Base-by-base conservation (phyloP, 1,140 invertebrate species). In the Psix sp. region DNA sequence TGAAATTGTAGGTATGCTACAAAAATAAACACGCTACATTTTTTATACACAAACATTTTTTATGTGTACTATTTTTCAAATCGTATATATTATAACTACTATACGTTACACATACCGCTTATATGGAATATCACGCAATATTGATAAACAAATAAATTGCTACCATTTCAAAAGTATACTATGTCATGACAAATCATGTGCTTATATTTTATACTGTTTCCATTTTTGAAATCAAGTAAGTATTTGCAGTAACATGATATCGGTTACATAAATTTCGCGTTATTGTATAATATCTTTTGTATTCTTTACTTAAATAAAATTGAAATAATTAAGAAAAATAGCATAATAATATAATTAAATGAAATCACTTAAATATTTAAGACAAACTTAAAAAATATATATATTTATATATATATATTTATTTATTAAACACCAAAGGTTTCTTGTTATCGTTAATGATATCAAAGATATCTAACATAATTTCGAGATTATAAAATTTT, bases 221-320 rank as follows among this genome's bases (percentile, higher is more conserved):
- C 49, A 24, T 40, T 52, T 52, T 56, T 42, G 26, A 43, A 56
- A 56, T 24, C 17, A 42, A 31, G 51, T 16, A 56, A 33, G 33
- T 42, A 42, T 38, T 24, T 18, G 5, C n/a, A 9, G 51, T 31
- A 43, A 43, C 17, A 21, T 33, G 51, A 42, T 56, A 56, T 33
- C 35, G 14, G 11, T 51, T 38, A 52, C 24, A 52, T 52, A 52
- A 52, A 52, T 40, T 39, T 24, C 16, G n/a, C 1, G 33, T 52
- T 52, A 52, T 17, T 21, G 10, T 17, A 42, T 42, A 29, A 29
- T 21, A 7, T 54, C 36, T 40, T 20, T 24, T 15, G 17, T 15
- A 24, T 29, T 29, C 26, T 2, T n/a, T 7, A n/a, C 26, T 29
- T 29, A 4, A 29, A 29, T 29, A 29, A 29, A 10, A 10, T 29